phyloP scores from a whole-genome alignment of 2,797 vertebrate genomes.

The Tachyglossus aculeatus region DNA sequence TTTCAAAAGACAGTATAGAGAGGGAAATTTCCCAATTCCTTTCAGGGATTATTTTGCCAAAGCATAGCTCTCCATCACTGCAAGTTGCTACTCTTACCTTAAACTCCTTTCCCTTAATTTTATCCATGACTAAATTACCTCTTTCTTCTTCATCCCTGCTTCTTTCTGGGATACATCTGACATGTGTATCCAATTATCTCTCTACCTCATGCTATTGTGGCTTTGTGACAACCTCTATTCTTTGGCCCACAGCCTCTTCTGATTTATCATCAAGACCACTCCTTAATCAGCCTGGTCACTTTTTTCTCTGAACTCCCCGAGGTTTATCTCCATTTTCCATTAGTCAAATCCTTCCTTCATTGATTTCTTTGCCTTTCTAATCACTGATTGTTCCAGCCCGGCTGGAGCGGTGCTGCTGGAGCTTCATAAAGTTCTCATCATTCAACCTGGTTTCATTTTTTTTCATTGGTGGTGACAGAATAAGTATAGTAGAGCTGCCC shows the following conservation, averaged over 20 bases:
- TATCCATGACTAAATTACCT: not conserved
- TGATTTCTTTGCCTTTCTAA: conserved; percentile 6
- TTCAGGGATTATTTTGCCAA: not conserved
- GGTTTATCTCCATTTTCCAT: not conserved
- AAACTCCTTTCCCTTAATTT: not conserved
- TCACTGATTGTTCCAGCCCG: not conserved
- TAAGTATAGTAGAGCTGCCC: no score
- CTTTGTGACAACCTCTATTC: not conserved
- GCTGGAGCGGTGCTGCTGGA: not conserved
- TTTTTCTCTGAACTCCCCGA: not conserved
- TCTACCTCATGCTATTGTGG: not conserved
- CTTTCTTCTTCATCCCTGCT: not conserved
- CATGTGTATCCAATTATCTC: not conserved
- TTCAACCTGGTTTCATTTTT: not conserved
- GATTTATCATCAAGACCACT: not conserved
- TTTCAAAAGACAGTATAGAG: not conserved
- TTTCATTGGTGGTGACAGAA: no score
- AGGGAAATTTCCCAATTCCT: no score
- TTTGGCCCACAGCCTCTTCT: not conserved
- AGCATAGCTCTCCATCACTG: not conserved
- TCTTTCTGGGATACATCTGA: not conserved
- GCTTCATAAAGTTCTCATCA: not conserved
- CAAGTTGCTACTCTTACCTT: not conserved
- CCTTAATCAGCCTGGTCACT: not conserved
- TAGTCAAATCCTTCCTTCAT: not conserved